Evolutionary conservation across 1,140 invertebrate species (phyloP), one percentile per base, ranked within the genome.

Genomic region (Lordiphosa collinella): DNA sequence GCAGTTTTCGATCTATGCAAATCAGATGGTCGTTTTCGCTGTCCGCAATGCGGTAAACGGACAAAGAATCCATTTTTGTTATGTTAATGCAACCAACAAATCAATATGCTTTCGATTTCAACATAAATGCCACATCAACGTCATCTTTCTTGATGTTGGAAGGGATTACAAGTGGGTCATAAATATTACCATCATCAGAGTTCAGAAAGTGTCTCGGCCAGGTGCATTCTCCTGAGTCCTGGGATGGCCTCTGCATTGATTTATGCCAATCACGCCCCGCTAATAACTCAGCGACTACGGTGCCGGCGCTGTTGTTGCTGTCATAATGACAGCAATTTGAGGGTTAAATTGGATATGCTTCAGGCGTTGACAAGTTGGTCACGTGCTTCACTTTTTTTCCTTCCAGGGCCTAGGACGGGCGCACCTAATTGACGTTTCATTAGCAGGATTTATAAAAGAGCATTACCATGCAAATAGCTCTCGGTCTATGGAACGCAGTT

Each of bases 191-290:
- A 62, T 43, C 47, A 34, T 38, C 31, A 36, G 38, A 72, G 38
- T 57, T 38, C 18, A 32, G 34, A 36, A 63, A 61, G 34, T 50
- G 41, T 51, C 65, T 55, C 18, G 32, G 52, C 18, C 78, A 82
- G 78, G 52, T 82, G 71, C 70, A 84, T 66, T 40, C 18, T 36
- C 43, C 29, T 31, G 48, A 22, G 10, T 1, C 7, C 25, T 18
- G 3, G n/a, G 14, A 6, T n/a, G 4, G 13, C 8, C 41, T 36
- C 29, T 10, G 78, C 78, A 82, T 84, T 82, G 82, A 86, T 86
- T 86, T 82, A 86, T 86, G 82, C 82, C 82, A 86, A 86, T 86
- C 82, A 86, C 82, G 82, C 68, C 82, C 68, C 53, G 69, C 72
- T 82, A 82, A 86, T 86, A 86, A 86, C 76, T 86, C 82, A 86